Evolutionary conservation across 2,888 invertebrate genomes (phyloP), one percentile per base, ranked within the genome.

Genomic region (Cataglyphis rosenhaueri): DNA sequence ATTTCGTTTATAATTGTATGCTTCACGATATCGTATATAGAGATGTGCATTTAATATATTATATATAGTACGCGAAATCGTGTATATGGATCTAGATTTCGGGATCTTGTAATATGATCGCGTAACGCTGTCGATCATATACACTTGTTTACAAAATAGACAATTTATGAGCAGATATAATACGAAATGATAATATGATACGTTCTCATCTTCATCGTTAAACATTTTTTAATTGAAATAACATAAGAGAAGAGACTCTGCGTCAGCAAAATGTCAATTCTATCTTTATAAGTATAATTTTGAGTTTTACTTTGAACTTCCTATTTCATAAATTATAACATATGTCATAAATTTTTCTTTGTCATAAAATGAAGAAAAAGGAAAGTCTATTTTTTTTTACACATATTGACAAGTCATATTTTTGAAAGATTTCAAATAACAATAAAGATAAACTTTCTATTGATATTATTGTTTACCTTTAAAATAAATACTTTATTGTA

Each of bases 121-220:
- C 35, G 48, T 35, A 75, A 75, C 18, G 3, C 15, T 21, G 32
- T 4, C 74, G 18, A 44, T 66, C 38, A 4, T 10, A 15, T 18
- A 15, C 2, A 29, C n/a, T 75, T 64, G 35, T 25, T 75, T 44
- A 52, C 9, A 52, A 64, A 75, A 35, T 48, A 52, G 12, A 1
- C 25, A 64, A 35, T 52, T 75, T 52, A 64, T 35, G 8, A 3
- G 32, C 15, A 15, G 29, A 74, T 74, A 59, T 64, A 25, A 38
- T 12, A 62, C 10, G 18, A 64, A 38, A 3, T 76, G 15, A 2
- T 15, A 9, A 18, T 21, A 38, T 21, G 35, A 18, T 18, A 38
- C 25, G 1, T 9, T 71, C 32, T 29, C 66, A 55, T 59, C 12
- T 6, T 25, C 2, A 15, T 25, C 10, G 41, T 25, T 57, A 35